These are phyloP conservation scores for Myanophis thanlyinensis DNA, from an alignment of 2,113 vertebrate species.

Conservation along the genomic window DNA sequence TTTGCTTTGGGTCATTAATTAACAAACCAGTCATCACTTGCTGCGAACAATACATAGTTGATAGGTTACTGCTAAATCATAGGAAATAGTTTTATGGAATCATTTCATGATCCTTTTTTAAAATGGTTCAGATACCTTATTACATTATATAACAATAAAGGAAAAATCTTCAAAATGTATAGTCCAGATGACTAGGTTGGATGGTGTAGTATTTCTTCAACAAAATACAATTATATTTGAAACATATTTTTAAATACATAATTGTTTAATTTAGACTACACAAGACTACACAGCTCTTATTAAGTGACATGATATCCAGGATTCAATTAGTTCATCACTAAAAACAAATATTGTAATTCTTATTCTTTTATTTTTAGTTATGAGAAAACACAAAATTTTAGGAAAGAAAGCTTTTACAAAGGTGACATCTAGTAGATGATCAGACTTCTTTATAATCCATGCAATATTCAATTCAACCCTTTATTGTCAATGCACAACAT, in stretches of 20 bases:
- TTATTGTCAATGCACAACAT: too few species aligned
- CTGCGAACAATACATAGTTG: conserved; percentile 61
- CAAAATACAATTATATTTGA: conserved; percentile 43
- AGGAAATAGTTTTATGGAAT: conserved; percentile 42
- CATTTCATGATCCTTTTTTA: conserved; percentile 34
- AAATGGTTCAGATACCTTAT: conserved; percentile 32
- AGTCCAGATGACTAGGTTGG: conserved; percentile 24
- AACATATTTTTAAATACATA: conserved; percentile 43
- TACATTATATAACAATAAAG: conserved; percentile 33
- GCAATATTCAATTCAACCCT: too few species aligned
- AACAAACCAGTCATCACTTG: conserved; percentile 36
- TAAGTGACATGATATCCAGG: background rate
- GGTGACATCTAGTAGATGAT: background rate
- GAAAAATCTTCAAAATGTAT: conserved; percentile 11
- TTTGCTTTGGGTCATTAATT: conserved; percentile 49
- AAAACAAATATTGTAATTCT: background rate
- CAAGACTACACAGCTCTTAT: background rate
- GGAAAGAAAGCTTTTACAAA: background rate
- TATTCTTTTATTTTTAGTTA: background rate
- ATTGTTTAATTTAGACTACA: conserved; percentile 54
- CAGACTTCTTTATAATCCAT: background rate
- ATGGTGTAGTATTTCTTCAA: conserved; percentile 35
- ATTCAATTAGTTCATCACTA: background rate
- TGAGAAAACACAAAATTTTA: background rate
- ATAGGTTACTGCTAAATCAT: conserved; percentile 58